phyloP scores from a whole-genome alignment of 2,113 vertebrate species.

The Cacatua alba region DNA sequence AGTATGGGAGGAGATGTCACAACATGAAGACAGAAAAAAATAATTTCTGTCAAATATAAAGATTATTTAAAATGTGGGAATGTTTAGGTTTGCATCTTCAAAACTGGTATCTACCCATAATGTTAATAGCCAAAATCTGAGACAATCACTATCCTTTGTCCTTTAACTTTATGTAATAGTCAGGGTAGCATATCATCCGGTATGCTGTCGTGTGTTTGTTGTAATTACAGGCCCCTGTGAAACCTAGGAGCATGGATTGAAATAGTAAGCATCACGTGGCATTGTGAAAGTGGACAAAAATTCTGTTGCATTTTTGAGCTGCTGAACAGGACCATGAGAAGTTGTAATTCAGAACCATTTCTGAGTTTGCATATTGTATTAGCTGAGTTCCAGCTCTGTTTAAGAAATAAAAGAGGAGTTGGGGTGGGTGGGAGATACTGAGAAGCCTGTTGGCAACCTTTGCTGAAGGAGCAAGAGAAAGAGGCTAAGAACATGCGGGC shows the following conservation, averaged over 20 bases:
- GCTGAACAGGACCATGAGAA: not conserved
- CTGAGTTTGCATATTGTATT: not conserved
- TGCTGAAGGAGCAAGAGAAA: not conserved
- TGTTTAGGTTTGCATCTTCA: slow-evolving; percentile 45
- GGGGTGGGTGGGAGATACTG: not conserved
- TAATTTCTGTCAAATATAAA: not conserved
- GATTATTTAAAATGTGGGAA: not conserved
- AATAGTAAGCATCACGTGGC: not conserved
- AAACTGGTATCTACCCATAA: not conserved
- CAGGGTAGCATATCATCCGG: not conserved
- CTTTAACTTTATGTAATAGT: not conserved
- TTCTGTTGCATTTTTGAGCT: not conserved
- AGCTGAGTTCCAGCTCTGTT: not conserved
- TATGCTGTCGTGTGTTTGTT: not conserved
- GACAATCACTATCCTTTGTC: not conserved
- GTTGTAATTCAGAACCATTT: not conserved
- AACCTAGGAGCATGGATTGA: not conserved
- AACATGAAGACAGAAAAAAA: slow-evolving; percentile 69
- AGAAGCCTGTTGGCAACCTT: not conserved
- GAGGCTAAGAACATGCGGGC: not conserved
- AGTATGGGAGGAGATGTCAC: slow-evolving; percentile 78
- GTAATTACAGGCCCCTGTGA: not conserved
- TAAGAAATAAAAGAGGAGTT: not conserved
- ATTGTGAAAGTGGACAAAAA: not conserved
- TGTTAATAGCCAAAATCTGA: not conserved